Conservation (phyloP, 2,797 vertebrate genomes). For the Micropoecilia bifurca region DNA sequence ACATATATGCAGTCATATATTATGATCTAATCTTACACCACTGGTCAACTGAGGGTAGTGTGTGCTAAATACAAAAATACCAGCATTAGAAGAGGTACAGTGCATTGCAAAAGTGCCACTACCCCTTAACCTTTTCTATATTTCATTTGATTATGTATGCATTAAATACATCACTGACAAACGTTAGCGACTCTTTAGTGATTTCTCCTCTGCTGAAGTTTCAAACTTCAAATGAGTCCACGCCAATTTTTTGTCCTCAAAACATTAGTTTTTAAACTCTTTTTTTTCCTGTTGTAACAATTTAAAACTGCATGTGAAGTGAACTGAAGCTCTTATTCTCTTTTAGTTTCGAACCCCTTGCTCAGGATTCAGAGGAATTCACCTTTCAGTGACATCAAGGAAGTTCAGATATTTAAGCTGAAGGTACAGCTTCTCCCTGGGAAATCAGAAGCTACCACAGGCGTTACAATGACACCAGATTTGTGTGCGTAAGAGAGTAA, state of each 20-base stretch:
- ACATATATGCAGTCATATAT: slow-evolving; percentile 13
- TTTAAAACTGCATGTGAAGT: not conserved
- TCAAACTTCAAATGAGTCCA: too few relatives aligned
- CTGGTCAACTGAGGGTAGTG: slow-evolving; percentile 37
- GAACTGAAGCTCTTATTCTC: not conserved
- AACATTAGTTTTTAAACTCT: not conserved
- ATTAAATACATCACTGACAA: too few relatives aligned
- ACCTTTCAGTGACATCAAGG: not conserved
- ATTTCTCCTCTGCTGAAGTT: too few relatives aligned
- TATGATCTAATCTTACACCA: not conserved
- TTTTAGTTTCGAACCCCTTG: not conserved
- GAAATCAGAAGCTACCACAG: not conserved
- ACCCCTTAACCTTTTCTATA: too few relatives aligned
- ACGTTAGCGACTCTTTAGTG: too few relatives aligned
- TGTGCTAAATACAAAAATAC: not conserved
- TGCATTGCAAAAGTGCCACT: not conserved
- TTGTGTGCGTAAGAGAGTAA: slow-evolving; percentile 18
- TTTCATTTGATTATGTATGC: too few relatives aligned
- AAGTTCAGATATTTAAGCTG: not conserved
- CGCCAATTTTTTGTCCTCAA: not conserved
- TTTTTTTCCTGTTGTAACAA: not conserved
- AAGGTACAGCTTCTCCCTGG: not conserved
- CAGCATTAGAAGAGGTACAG: not conserved
- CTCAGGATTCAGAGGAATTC: not conserved
- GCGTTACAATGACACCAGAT: not conserved